Conservation (phyloP, 2,888 invertebrate species). For the Trypoxylon attenuatum region DNA sequence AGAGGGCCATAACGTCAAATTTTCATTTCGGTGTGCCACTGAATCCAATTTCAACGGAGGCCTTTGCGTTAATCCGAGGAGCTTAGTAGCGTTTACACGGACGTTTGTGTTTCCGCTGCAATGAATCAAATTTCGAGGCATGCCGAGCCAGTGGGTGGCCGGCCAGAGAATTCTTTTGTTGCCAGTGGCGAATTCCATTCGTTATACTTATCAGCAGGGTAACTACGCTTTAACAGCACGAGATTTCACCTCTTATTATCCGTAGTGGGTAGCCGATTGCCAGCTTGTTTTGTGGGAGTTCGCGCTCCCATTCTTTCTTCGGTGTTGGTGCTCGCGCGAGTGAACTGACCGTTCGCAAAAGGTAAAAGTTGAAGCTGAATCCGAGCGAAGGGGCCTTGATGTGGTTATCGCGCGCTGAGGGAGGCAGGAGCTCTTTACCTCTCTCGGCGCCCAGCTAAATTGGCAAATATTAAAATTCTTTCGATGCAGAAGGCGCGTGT, state of each 20-base stretch:
- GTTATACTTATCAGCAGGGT: slow-evolving; percentile 26
- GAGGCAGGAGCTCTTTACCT: slow-evolving; percentile 52
- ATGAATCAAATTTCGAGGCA: too few relatives aligned
- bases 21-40: too few relatives aligned
- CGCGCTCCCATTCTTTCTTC: slow-evolving; percentile 52
- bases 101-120: too few relatives aligned
- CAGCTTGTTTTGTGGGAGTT: slow-evolving; percentile 38
- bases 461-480: slow-evolving; percentile 71
- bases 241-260: slow-evolving; percentile 37
- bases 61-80: too few relatives aligned
- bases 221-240: slow-evolving; percentile 13
- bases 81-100: too few relatives aligned
- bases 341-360: slow-evolving; percentile 51
- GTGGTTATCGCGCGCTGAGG: slow-evolving; percentile 66
- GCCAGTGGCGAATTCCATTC: too few relatives aligned
- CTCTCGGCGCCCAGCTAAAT: slow-evolving; percentile 60
- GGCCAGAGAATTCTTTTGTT: too few relatives aligned
- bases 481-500: slow-evolving; percentile 60
- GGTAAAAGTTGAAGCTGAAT: slow-evolving; percentile 52
- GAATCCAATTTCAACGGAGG: too few relatives aligned
- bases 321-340: slow-evolving; percentile 21
- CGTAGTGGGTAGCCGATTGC: slow-evolving; percentile 32
- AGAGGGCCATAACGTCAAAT: too few relatives aligned
- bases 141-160: too few relatives aligned
- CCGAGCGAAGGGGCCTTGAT: slow-evolving; percentile 60